These are phyloP conservation scores for Esox niger DNA, from an alignment of 2,113 vertebrate genomes.

Conservation along the genomic window DNA sequence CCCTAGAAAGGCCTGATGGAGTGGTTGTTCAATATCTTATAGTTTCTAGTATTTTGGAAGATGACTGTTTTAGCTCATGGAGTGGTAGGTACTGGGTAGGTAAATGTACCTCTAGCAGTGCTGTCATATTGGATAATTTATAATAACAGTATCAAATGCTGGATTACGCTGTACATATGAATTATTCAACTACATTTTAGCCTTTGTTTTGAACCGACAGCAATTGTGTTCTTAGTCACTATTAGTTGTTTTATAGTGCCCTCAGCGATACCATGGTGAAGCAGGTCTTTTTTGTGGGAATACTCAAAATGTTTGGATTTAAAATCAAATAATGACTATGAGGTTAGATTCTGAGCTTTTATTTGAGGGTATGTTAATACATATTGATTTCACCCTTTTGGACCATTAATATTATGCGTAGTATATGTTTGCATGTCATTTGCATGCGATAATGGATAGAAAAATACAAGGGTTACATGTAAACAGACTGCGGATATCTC, in stretches of 20 bases:
- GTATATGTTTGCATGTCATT: too few relatives aligned
- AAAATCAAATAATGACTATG: too few relatives aligned
- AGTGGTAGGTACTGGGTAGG: neutral
- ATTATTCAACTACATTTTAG: conserved; percentile 2
- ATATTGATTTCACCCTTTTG: too few relatives aligned
- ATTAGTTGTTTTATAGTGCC: conserved; percentile 7
- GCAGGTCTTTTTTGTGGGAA: too few relatives aligned
- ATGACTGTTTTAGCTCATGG: neutral
- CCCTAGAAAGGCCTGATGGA: neutral
- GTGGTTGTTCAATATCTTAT: neutral
- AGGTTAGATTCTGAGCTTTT: too few relatives aligned
- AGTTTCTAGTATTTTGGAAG: neutral
- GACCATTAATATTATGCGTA: too few relatives aligned
- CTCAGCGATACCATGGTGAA: too few relatives aligned
- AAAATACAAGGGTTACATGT: too few relatives aligned
- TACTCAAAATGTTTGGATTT: too few relatives aligned
- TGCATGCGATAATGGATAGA: too few relatives aligned
- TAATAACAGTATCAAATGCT: conserved; percentile 39
- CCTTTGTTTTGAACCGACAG: conserved; percentile 1
- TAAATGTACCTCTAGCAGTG: neutral
- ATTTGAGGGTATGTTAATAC: too few relatives aligned
- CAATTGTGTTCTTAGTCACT: neutral
- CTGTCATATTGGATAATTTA: conserved; percentile 1
- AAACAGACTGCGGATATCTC: too few relatives aligned
- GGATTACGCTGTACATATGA: conserved; percentile 36